These are phyloP conservation scores for Cyprinodon diabolis DNA, from an alignment of 2,797 vertebrate species.

Conservation along the genomic window DNA sequence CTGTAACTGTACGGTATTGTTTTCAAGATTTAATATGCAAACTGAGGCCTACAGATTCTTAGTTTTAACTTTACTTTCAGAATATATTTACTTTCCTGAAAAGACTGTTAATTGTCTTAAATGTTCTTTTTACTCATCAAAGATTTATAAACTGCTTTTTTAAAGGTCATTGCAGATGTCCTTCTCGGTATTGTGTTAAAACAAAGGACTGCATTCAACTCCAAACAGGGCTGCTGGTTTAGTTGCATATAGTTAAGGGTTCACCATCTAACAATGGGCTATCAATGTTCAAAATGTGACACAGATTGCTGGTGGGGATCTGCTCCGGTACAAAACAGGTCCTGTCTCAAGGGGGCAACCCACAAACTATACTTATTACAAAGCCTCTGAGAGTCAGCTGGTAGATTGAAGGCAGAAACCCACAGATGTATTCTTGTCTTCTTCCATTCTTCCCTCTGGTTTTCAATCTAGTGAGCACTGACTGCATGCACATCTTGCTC, in stretches of 20 bases:
- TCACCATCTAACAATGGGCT: slow-evolving; percentile 20
- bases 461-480: slow-evolving; percentile 42
- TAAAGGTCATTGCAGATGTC: not conserved
- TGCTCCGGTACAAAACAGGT: slow-evolving; percentile 44
- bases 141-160: not conserved
- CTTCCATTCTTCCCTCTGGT: slow-evolving; percentile 45
- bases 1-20: not conserved
- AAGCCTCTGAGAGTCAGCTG: slow-evolving; percentile 33
- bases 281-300: slow-evolving; percentile 23
- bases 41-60: not conserved
- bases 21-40: not conserved
- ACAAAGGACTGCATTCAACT: slow-evolving; percentile 27
- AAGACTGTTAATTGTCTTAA: not conserved
- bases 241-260: slow-evolving; percentile 10
- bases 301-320: slow-evolving; percentile 41
- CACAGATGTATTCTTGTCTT: slow-evolving; percentile 64
- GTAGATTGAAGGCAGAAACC: slow-evolving; percentile 31
- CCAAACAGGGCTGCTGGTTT: slow-evolving; percentile 12
- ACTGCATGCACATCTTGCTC: slow-evolving; percentile 37
- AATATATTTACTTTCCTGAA: not conserved
- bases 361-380: slow-evolving; percentile 41
- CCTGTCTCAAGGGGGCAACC: slow-evolving; percentile 52
- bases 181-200: not conserved
- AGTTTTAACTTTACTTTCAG: not conserved
- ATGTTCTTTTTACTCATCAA: not conserved